Conservation (phyloP, 1,140 invertebrate species). For the Druon quercuslanigerum region DNA sequence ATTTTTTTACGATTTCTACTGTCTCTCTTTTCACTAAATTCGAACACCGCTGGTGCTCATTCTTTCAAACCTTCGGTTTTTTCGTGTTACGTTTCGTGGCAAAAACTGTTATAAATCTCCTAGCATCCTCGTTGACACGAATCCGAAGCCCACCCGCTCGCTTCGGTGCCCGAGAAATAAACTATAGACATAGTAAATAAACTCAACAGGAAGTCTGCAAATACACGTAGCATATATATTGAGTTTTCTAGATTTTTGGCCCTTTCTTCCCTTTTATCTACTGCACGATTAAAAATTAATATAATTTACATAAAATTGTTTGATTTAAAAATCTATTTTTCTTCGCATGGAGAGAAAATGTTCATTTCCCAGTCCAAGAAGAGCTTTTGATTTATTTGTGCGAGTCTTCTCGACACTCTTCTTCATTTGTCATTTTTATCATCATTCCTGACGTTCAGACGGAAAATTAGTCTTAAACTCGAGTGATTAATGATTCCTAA, state of each 20-base stretch:
- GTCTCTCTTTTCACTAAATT: not conserved
- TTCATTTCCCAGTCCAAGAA: no score
- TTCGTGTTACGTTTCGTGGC: not conserved
- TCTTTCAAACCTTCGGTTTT: conserved; percentile 36
- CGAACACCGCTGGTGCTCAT: conserved; percentile 31
- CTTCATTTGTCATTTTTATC: conserved; percentile 10
- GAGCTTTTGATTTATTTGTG: not conserved
- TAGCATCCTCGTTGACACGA: conserved; percentile 38
- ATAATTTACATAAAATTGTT: no score
- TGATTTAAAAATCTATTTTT: no score
- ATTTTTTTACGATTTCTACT: conserved; percentile 2
- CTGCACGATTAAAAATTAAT: not conserved
- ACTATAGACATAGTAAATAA: conserved; percentile 28
- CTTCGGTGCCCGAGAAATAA: conserved; percentile 36
- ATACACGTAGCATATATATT: conserved; percentile 28
- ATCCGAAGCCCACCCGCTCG: conserved; percentile 22
- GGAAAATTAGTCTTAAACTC: no score
- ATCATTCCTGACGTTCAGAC: not conserved
- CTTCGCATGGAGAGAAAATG: no score
- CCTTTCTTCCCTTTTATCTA: not conserved
- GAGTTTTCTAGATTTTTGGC: not conserved
- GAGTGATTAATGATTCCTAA: no score
- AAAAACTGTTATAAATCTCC: conserved; percentile 47
- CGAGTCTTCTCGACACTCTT: not conserved
- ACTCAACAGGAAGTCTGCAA: conserved; percentile 35